phyloP scores from a whole-genome alignment of 2,888 invertebrate genomes.

The Epicampocera succincta region DNA sequence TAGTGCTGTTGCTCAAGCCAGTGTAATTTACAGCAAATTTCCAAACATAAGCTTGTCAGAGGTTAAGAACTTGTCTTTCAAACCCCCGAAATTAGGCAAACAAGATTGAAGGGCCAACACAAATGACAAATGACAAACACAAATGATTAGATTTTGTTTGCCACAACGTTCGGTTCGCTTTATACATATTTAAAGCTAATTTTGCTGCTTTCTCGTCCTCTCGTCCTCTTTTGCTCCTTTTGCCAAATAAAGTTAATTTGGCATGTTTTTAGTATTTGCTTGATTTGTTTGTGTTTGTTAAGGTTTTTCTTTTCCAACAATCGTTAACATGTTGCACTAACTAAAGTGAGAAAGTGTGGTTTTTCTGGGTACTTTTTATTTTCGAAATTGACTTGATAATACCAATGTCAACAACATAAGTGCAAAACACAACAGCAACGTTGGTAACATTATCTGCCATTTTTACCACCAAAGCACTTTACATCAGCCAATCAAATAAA shows the following conservation, averaged over 20 bases:
- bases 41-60: neutral
- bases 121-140: constrained; percentile 26
- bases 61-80: neutral
- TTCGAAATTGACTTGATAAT: constrained; percentile 58
- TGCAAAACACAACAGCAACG: constrained; percentile 54
- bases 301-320: constrained; percentile 16
- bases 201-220: no score
- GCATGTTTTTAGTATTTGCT: neutral
- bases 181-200: constrained; percentile 4
- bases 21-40: constrained; percentile 5
- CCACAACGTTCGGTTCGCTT: constrained; percentile 8
- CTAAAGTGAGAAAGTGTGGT: neutral
- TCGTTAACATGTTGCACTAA: neutral
- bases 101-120: constrained; percentile 12
- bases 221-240: neutral
- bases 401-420: constrained; percentile 55
- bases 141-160: constrained; percentile 36
- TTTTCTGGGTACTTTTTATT: constrained; percentile 13
- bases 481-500: constrained; percentile 1
- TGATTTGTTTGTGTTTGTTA: constrained; percentile 5
- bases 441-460: constrained; percentile 32
- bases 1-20: neutral
- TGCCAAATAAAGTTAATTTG: neutral
- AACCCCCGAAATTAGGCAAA: constrained; percentile 1
- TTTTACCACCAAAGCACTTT: neutral